Conservation (phyloP, 2,113 vertebrate species). For the Dendropsophus ebraccatus region DNA sequence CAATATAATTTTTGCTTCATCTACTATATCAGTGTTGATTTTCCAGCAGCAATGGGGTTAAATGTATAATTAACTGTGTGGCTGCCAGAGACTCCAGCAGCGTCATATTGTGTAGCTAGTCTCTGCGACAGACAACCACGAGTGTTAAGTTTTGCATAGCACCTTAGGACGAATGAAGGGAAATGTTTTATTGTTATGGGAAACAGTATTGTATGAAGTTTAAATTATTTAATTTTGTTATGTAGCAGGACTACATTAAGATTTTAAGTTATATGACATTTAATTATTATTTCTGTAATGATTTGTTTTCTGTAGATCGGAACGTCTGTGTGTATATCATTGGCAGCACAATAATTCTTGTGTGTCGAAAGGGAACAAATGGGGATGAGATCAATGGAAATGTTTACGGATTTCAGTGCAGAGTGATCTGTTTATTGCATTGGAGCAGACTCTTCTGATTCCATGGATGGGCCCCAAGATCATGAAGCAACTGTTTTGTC, state of each 20-base stretch:
- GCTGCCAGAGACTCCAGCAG: not conserved
- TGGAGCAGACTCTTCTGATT: not conserved
- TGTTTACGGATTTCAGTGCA: slow-evolving; percentile 2
- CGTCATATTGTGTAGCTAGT: not conserved
- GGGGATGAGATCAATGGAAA: slow-evolving; percentile 52
- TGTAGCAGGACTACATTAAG: slow-evolving; percentile 98
- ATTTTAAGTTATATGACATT: slow-evolving; percentile 92
- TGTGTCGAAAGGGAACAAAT: slow-evolving; percentile 61
- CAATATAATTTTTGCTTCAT: not conserved
- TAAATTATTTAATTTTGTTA: slow-evolving; percentile 87
- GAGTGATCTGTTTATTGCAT: not conserved
- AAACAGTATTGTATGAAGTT: slow-evolving; percentile 83
- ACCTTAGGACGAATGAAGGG: slow-evolving; percentile 78
- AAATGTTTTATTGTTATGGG: slow-evolving; percentile 79
- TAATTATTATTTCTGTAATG: slow-evolving; percentile 71
- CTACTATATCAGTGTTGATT: not conserved
- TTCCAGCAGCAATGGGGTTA: slow-evolving; percentile 45
- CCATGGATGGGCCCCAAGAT: not conserved
- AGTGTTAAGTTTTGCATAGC: slow-evolving; percentile 63
- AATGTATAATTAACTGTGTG: slow-evolving; percentile 37
- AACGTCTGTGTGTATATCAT: slow-evolving; percentile 78
- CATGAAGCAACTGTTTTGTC: not conserved
- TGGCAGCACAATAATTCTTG: slow-evolving; percentile 79
- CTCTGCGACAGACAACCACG: not conserved
- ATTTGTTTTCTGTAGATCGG: slow-evolving; percentile 81